These are phyloP conservation scores for Heliopora coerulea DNA, from an alignment of 92 coral and sea anemone species.

Conservation along the genomic window DNA sequence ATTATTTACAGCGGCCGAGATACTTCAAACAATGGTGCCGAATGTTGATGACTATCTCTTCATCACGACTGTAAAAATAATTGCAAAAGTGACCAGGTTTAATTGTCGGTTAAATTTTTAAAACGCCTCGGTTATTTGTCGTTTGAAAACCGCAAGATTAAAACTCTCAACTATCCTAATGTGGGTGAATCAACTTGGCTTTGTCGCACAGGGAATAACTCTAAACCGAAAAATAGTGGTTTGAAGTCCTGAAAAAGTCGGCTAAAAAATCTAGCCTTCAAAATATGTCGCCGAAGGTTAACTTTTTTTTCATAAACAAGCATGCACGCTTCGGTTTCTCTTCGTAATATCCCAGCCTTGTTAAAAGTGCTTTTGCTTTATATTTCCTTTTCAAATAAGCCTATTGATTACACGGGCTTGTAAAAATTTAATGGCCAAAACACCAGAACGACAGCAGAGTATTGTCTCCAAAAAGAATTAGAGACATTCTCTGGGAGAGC, in stretches of 20 bases:
- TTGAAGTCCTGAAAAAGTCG: not conserved
- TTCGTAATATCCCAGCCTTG: not conserved
- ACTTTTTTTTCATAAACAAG: not conserved
- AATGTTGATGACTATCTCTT: slow-evolving; percentile 8
- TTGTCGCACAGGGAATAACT: not conserved
- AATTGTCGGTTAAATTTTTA: slow-evolving; percentile 37
- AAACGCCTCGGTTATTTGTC: slow-evolving; percentile 22
- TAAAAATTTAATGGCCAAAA: no score
- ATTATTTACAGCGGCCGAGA: slow-evolving; percentile 14
- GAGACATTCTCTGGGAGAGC: no score
- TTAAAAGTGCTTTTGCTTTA: not conserved
- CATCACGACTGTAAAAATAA: slow-evolving; percentile 17
- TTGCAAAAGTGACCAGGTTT: slow-evolving; percentile 27
- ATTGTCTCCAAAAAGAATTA: no score
- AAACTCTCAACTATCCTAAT: not conserved
- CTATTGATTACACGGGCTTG: no score
- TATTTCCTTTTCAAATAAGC: no score
- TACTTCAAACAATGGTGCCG: slow-evolving; percentile 32
- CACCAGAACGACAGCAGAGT: no score
- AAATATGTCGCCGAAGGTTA: not conserved
- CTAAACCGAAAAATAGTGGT: not conserved
- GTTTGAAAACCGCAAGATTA: not conserved
- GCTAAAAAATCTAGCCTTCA: not conserved
- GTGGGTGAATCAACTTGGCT: not conserved
- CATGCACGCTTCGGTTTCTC: not conserved